Evolutionary conservation across 2,113 vertebrate genomes (phyloP).

Genomic region (Fulmarus glacialis): DNA sequence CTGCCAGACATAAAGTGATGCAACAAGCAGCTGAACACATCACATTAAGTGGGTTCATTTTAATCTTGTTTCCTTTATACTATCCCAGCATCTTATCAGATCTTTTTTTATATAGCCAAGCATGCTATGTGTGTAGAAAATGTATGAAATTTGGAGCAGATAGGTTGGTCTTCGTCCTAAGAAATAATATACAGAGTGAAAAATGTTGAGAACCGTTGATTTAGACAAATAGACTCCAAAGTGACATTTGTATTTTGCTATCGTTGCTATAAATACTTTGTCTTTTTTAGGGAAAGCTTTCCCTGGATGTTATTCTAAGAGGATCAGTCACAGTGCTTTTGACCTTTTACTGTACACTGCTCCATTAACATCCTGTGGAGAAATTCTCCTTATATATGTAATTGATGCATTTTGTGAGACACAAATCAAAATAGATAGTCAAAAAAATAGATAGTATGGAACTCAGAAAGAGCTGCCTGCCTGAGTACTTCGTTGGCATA

Average conservation of each 20-base stretch:
- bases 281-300: conserved; percentile 52
- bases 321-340: conserved; percentile 27
- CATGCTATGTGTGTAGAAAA: background rate
- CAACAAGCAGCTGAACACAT: background rate
- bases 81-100: background rate
- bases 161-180: background rate
- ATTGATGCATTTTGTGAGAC: conserved; percentile 55
- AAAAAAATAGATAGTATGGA: conserved; percentile 39
- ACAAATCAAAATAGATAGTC: conserved; percentile 59
- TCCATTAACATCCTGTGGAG: conserved; percentile 42
- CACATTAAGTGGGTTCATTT: background rate
- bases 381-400: conserved; percentile 26
- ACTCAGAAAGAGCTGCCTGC: conserved; percentile 6
- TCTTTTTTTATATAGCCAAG: background rate
- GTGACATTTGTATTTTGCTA: conserved; percentile 11
- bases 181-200: background rate
- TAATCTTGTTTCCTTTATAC: background rate
- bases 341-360: conserved; percentile 48
- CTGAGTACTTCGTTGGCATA: conserved; percentile 13
- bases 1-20: background rate
- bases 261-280: background rate
- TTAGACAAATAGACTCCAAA: conserved; percentile 28
- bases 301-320: conserved; percentile 15
- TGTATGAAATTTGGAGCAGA: background rate
- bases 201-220: conserved; percentile 1